Percentiles rank a stretch among this genome's conserved stretches.
phyloP scores from a whole-genome alignment of 2,888 invertebrate species.

The Andrena bucephala region DNA sequence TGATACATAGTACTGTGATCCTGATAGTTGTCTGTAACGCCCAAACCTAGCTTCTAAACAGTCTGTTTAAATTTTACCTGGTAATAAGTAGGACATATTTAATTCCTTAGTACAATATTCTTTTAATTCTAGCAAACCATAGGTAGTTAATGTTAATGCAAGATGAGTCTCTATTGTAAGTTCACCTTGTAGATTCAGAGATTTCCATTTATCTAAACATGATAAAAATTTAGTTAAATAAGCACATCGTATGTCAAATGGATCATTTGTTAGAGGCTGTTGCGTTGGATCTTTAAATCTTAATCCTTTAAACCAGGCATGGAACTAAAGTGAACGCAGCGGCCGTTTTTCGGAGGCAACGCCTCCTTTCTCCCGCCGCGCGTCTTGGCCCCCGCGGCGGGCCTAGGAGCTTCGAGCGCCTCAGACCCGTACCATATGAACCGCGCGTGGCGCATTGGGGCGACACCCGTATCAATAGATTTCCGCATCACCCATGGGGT shows the following conservation, averaged over 20 bases:
- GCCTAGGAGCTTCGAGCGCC: too few species aligned
- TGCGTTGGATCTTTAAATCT: not conserved
- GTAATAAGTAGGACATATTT: not conserved
- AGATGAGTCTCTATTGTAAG: constrained; percentile 5
- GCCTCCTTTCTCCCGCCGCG: too few species aligned
- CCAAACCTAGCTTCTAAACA: constrained; percentile 11
- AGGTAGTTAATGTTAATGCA: constrained; percentile 3
- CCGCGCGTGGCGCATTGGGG: too few species aligned
- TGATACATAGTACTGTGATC: constrained; percentile 9
- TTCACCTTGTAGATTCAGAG: not conserved
- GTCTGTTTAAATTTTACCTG: constrained; percentile 11
- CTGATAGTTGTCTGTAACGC: not conserved
- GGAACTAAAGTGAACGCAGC: too few species aligned
- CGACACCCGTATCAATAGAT: too few species aligned
- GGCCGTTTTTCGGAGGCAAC: too few species aligned
- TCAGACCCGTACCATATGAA: too few species aligned
- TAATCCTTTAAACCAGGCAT: too few species aligned
- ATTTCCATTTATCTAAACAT: constrained; percentile 8
- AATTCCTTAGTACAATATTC: constrained; percentile 9
- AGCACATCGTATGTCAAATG: not conserved
- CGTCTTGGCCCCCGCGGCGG: too few species aligned
- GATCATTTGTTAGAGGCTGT: constrained; percentile 7
- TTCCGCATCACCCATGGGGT: too few species aligned
- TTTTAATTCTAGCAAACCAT: constrained; percentile 9
- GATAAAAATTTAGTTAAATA: not conserved